These are phyloP conservation scores for Drosophila pruinosa DNA, from an alignment of 1,140 invertebrate genomes.

Conservation along the genomic window DNA sequence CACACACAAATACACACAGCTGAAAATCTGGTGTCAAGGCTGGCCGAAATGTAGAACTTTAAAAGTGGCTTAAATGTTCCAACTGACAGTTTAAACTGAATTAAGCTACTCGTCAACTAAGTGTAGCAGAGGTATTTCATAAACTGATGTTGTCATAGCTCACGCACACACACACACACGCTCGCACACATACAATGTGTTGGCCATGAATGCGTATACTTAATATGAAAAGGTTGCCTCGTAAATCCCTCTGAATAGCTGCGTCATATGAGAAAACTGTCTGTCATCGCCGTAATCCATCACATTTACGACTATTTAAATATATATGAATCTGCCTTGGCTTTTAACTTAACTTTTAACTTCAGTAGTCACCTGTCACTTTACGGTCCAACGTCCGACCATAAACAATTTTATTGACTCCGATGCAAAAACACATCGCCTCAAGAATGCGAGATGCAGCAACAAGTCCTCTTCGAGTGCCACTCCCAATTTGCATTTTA, in stretches of 20 bases:
- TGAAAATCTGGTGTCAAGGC: slow-evolving; percentile 5
- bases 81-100: slow-evolving; percentile 10
- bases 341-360: slow-evolving; percentile 23
- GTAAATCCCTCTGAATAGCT: slow-evolving; percentile 15
- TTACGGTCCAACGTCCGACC: not conserved
- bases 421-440: not conserved
- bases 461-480: slow-evolving; percentile 17
- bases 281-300: slow-evolving; percentile 60
- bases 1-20: not conserved
- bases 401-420: slow-evolving; percentile 35
- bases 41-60: slow-evolving; percentile 8
- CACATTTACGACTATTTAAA: slow-evolving; percentile 67
- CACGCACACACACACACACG: not conserved
- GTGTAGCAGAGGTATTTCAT: not conserved
- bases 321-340: slow-evolving; percentile 38
- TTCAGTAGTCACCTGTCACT: not conserved
- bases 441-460: slow-evolving; percentile 1
- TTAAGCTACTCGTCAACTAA: slow-evolving; percentile 8
- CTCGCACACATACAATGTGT: not conserved
- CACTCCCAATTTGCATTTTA: slow-evolving; percentile 5
- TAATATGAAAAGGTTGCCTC: slow-evolving; percentile 24
- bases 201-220: slow-evolving; percentile 23
- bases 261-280: slow-evolving; percentile 27
- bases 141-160: not conserved
- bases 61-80: slow-evolving; percentile 19